phyloP scores from a whole-genome alignment of 2,888 invertebrate genomes.

The Hedya salicella region DNA sequence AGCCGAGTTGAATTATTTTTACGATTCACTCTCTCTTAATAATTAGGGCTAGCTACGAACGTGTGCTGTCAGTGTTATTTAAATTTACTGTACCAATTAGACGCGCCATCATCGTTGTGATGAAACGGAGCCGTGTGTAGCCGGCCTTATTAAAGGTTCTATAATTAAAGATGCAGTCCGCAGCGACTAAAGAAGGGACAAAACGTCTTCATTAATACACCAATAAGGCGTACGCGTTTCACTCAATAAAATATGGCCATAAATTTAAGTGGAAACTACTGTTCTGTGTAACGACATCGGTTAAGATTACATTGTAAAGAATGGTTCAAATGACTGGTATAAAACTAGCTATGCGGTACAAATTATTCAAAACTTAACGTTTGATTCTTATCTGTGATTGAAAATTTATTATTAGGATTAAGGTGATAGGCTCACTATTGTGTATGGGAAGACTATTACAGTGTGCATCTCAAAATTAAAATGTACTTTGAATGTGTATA shows the following conservation, averaged over 20 bases:
- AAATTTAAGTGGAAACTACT: slow-evolving; percentile 44
- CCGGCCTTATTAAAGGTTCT: slow-evolving; percentile 81
- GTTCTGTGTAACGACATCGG: slow-evolving; percentile 30
- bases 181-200: slow-evolving; percentile 64
- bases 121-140: slow-evolving; percentile 77
- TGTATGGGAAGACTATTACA: too few species aligned
- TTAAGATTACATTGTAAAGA: slow-evolving; percentile 25
- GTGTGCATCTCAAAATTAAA: too few species aligned
- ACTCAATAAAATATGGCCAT: slow-evolving; percentile 41
- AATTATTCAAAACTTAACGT: neutral
- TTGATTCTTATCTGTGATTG: slow-evolving; percentile 25
- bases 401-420: neutral
- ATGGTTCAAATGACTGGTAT: slow-evolving; percentile 18
- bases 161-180: slow-evolving; percentile 79
- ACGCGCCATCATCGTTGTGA: slow-evolving; percentile 79
- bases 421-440: too few species aligned
- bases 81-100: slow-evolving; percentile 84
- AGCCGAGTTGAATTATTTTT: slow-evolving; percentile 83
- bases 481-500: too few species aligned
- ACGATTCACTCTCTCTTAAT: slow-evolving; percentile 79
- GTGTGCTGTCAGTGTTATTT: slow-evolving; percentile 83
- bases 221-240: slow-evolving; percentile 41
- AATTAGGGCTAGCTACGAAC: slow-evolving; percentile 78
- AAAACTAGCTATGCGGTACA: slow-evolving; percentile 1
- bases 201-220: slow-evolving; percentile 60